These are phyloP conservation scores for Phalloptychus januarius DNA, from an alignment of 2,797 vertebrate genomes.

Conservation along the genomic window DNA sequence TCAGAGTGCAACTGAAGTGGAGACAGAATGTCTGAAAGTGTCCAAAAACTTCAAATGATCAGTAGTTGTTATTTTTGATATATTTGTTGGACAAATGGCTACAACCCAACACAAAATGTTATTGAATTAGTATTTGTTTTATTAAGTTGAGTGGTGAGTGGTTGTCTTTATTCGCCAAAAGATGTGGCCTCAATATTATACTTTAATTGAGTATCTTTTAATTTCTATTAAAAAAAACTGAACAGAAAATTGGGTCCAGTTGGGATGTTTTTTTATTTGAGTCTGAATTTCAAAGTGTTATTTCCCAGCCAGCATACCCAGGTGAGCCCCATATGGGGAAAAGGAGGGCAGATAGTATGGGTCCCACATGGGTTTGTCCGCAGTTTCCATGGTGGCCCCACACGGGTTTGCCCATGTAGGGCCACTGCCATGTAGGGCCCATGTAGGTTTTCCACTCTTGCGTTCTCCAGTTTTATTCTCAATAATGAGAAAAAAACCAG, in stretches of 20 bases:
- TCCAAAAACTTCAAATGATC: slow-evolving; percentile 12
- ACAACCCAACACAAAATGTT: not conserved
- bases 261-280: not conserved
- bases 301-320: no score
- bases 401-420: no score
- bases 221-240: not conserved
- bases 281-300: not conserved
- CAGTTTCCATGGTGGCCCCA: no score
- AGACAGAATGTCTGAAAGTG: slow-evolving; percentile 42
- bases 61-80: not conserved
- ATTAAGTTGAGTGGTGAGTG: no score
- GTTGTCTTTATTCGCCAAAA: not conserved
- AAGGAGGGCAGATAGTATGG: no score
- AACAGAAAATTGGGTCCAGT: not conserved
- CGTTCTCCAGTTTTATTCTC: no score
- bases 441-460: no score
- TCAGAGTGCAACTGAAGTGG: slow-evolving; percentile 74
- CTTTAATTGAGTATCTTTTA: not conserved
- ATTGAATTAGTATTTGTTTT: not conserved
- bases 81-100: not conserved
- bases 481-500: no score
- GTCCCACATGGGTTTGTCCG: no score
- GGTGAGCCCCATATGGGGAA: no score
- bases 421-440: no score
- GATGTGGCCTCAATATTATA: not conserved